A percentile compares a stretch with the other conserved stretches of the same genome.
These are phyloP conservation scores for Miichthys miiuy DNA, from an alignment of 2,797 vertebrate species.

Conservation along the genomic window DNA sequence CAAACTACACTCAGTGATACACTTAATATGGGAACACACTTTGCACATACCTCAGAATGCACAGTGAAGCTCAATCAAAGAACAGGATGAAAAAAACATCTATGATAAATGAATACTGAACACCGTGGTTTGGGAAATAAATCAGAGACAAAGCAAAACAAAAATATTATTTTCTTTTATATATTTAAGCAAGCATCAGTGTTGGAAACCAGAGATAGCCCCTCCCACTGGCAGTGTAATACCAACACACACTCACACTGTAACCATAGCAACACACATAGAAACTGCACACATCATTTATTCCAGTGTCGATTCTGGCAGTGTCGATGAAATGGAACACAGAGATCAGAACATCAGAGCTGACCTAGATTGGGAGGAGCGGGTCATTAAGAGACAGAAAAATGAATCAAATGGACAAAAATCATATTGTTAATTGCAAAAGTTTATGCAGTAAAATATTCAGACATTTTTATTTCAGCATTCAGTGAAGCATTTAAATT, in stretches of 20 bases:
- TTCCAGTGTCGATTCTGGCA: constrained; percentile 50
- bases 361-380: constrained; percentile 73
- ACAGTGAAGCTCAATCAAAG: not conserved
- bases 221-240: constrained; percentile 40
- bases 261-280: constrained; percentile 71
- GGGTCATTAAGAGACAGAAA: constrained; percentile 34
- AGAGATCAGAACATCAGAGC: constrained; percentile 66
- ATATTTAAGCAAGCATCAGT: constrained; percentile 20
- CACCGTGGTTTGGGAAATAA: not conserved
- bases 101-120: not conserved
- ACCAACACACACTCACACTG: constrained; percentile 37
- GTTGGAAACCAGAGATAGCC: constrained; percentile 34
- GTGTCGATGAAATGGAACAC: constrained; percentile 49
- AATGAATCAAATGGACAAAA: constrained; percentile 1
- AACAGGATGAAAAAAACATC: not conserved
- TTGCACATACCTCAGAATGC: too few relatives aligned
- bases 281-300: constrained; percentile 61
- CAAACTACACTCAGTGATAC: not conserved
- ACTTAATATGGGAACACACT: not conserved
- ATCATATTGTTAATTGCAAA: not conserved
- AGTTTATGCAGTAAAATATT: not conserved
- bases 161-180: constrained; percentile 13
- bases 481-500: not conserved
- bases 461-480: not conserved
- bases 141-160: not conserved